phyloP scores from a whole-genome alignment of 1,140 invertebrate species.

The Sinonovacula constricta region DNA sequence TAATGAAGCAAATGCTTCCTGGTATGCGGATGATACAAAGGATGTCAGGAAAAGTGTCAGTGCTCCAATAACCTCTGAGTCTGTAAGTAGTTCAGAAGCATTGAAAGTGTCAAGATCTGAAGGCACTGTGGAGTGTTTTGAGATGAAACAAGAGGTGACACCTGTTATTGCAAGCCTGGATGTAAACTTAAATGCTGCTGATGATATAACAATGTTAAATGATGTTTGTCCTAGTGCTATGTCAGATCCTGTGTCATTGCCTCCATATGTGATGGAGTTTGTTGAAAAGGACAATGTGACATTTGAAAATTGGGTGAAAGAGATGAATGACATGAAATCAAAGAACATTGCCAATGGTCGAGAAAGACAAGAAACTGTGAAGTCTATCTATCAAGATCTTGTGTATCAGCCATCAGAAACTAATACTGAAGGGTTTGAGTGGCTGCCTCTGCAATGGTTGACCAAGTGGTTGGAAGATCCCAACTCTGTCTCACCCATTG shows the following conservation, averaged over 20 bases:
- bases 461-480: constrained; percentile 78
- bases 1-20: no score
- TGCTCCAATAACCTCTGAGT: no score
- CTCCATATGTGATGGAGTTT: constrained; percentile 63
- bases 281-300: constrained; percentile 78
- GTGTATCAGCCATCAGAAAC: constrained; percentile 25
- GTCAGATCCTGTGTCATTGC: constrained; percentile 27
- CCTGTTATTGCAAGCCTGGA: not conserved
- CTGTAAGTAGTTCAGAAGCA: not conserved
- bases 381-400: constrained; percentile 62
- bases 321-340: constrained; percentile 75
- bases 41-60: not conserved
- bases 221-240: not conserved
- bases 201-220: no score
- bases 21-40: constrained; percentile 6
- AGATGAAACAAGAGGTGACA: not conserved
- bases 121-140: not conserved
- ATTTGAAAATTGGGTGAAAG: constrained; percentile 78
- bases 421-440: constrained; percentile 74
- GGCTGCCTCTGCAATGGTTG: constrained; percentile 81
- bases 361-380: constrained; percentile 73
- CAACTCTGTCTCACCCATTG: constrained; percentile 76
- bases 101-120: not conserved
- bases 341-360: constrained; percentile 79
- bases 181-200: not conserved